phyloP scores from a whole-genome alignment of 2,113 vertebrate species.

The Meleagris gallopavo region DNA sequence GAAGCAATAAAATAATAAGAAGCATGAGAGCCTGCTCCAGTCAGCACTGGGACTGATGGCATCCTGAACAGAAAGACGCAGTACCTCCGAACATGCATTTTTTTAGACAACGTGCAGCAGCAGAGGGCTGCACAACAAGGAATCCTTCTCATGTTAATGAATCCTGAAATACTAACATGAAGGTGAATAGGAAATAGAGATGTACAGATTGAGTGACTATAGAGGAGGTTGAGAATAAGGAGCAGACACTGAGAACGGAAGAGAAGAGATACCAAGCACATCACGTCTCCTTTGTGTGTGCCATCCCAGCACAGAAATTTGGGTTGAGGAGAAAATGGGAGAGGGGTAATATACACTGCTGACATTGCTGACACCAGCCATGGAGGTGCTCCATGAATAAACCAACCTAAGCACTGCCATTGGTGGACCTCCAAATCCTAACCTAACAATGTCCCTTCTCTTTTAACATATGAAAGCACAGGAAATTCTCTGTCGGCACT shows the following conservation, averaged over 20 bases:
- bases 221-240: not conserved
- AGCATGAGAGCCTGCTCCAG: not conserved
- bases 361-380: not conserved
- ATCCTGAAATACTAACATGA: fast-evolving
- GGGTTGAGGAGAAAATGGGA: not conserved
- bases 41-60: not conserved
- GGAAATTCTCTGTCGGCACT: not conserved
- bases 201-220: fast-evolving
- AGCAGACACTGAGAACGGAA: not conserved
- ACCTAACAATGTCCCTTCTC: not conserved
- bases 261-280: not conserved
- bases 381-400: not conserved
- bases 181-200: not conserved
- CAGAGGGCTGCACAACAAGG: constrained; percentile 32
- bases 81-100: not conserved
- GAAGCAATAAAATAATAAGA: too few relatives aligned
- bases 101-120: not conserved
- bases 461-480: not conserved
- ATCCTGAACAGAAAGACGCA: not conserved
- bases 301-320: not conserved
- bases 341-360: fast-evolving
- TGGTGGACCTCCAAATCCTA: not conserved
- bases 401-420: not conserved
- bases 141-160: not conserved
- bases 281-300: fast-evolving